phyloP scores from a whole-genome alignment of 2,888 invertebrate genomes.

The Smittia sp. region DNA sequence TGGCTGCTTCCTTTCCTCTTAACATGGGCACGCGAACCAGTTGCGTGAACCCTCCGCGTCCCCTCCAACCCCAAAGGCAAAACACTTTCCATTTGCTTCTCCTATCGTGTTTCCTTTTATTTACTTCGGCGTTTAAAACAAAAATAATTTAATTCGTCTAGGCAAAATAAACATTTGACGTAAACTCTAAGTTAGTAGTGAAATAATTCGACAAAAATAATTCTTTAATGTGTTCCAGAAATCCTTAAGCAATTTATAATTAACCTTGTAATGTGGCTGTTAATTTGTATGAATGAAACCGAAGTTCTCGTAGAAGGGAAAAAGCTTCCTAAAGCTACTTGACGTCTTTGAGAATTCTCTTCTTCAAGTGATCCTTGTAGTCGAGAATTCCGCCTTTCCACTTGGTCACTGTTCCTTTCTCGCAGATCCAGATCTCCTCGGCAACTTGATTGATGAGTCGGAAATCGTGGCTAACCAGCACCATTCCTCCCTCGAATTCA shows the following conservation, averaged over 20 bases:
- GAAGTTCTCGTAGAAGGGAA: background rate
- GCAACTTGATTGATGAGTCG: slow-evolving; percentile 99
- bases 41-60: too few species aligned
- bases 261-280: background rate
- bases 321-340: background rate
- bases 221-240: slow-evolving; percentile 1
- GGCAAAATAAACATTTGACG: background rate
- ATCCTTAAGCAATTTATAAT: background rate
- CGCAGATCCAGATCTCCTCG: slow-evolving; percentile 99
- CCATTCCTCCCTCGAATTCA: slow-evolving; percentile 97
- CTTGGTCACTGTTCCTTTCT: slow-evolving; percentile 91
- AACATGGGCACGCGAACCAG: too few species aligned
- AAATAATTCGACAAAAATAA: slow-evolving; percentile 6
- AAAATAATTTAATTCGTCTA: slow-evolving; percentile 4
- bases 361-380: slow-evolving; percentile 93
- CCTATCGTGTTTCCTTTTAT: slow-evolving; percentile 7
- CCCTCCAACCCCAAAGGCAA: too few species aligned
- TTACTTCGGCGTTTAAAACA: background rate
- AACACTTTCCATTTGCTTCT: too few species aligned
- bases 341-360: slow-evolving; percentile 68
- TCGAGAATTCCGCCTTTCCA: slow-evolving; percentile 95
- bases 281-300: background rate
- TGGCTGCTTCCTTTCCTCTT: too few species aligned
- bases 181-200: background rate
- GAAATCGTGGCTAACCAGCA: slow-evolving; percentile 99